phyloP scores from a whole-genome alignment of 2,113 vertebrate genomes.

The Alouatta palliata region DNA sequence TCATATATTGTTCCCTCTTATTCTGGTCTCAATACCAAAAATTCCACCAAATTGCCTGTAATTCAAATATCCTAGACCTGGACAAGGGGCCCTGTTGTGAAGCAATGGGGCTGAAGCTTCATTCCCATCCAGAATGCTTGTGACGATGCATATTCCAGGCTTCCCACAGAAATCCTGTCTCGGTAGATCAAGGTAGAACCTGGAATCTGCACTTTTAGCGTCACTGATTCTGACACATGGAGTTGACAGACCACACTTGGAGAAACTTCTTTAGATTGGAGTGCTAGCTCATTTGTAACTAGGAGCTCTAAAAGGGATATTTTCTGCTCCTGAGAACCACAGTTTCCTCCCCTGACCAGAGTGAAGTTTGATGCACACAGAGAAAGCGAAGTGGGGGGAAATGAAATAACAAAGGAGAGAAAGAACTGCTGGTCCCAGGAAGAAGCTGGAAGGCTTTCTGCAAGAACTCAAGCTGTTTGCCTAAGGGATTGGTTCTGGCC shows the following conservation, averaged over 20 bases:
- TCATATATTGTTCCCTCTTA: not conserved
- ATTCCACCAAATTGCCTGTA: not conserved
- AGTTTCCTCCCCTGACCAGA: not conserved
- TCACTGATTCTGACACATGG: not conserved
- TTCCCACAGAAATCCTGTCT: not conserved
- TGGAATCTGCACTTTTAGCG: not conserved
- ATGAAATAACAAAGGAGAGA: not conserved
- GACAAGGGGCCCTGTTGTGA: not conserved
- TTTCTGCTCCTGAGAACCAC: not conserved
- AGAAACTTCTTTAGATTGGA: not conserved
- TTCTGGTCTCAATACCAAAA: not conserved
- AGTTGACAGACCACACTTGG: too few relatives aligned
- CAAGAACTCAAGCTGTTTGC: not conserved
- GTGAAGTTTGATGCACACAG: not conserved
- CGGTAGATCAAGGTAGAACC: not conserved
- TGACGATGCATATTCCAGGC: not conserved
- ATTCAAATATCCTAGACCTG: not conserved
- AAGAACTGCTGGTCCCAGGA: not conserved
- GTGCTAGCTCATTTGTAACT: not conserved
- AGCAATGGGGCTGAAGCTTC: not conserved
- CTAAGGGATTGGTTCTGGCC: not conserved
- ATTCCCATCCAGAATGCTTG: not conserved
- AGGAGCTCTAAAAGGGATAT: not conserved
- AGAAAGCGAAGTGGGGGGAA: not conserved
- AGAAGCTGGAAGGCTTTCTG: not conserved